These are phyloP conservation scores for Rhynchophorus ferrugineus DNA, from an alignment of 1,140 invertebrate species.

Conservation along the genomic window DNA sequence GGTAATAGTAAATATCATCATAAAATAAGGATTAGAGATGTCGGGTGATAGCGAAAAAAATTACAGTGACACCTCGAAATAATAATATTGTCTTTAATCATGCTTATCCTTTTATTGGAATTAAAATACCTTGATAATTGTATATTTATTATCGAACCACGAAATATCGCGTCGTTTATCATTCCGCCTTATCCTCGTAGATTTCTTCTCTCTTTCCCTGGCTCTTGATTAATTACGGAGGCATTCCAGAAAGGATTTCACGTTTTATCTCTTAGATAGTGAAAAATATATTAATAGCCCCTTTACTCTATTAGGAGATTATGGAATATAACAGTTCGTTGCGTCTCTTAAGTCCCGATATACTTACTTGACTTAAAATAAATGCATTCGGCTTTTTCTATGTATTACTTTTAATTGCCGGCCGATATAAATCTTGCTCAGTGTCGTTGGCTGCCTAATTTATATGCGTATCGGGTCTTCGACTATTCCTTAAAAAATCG, in stretches of 20 bases:
- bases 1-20: too few relatives aligned
- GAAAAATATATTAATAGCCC: constrained; percentile 5
- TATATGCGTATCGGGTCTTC: background rate
- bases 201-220: background rate
- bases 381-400: constrained; percentile 3
- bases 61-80: too few relatives aligned
- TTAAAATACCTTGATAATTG: too few relatives aligned
- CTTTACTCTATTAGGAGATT: constrained; percentile 5
- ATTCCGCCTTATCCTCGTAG: background rate
- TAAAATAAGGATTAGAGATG: too few relatives aligned
- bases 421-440: constrained; percentile 10
- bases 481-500: background rate
- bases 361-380: constrained; percentile 1
- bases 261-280: constrained; percentile 4
- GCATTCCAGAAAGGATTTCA: background rate
- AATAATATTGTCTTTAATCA: too few relatives aligned
- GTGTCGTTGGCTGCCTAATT: constrained; percentile 1
- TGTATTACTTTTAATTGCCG: constrained; percentile 9
- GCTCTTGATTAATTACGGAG: background rate
- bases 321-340: background rate
- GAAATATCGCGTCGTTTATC: background rate
- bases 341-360: background rate
- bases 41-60: too few relatives aligned
- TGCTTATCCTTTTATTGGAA: too few relatives aligned
- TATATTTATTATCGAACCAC: background rate